Conservation (phyloP, 2,797 vertebrate species). For the Melanotaenia maccullochi region DNA sequence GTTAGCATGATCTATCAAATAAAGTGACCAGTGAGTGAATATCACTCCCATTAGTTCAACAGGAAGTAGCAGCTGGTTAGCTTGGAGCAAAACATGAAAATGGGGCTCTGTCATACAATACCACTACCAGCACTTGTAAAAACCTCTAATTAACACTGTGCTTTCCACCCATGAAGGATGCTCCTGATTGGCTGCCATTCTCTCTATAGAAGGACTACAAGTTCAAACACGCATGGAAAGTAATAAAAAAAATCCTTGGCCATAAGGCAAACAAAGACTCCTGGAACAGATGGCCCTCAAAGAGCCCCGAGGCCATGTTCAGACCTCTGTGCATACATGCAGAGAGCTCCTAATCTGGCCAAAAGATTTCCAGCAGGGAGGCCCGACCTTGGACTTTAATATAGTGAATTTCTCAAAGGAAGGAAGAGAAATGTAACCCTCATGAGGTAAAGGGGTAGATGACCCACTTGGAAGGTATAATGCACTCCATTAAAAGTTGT, state of each 20-base stretch:
- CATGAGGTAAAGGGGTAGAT: background rate
- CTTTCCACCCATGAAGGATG: background rate
- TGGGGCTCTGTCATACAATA: background rate
- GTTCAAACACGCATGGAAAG: constrained; percentile 1
- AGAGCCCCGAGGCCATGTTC: background rate
- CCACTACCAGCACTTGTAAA: background rate
- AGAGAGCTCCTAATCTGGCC: background rate
- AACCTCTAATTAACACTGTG: background rate
- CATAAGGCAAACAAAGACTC: background rate
- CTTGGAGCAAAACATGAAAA: constrained; percentile 6
- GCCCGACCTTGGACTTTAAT: background rate
- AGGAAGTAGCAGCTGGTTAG: constrained; percentile 1
- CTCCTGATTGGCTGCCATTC: background rate
- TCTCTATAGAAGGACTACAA: background rate
- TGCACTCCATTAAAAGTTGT: background rate
- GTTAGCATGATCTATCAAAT: background rate
- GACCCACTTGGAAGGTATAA: background rate
- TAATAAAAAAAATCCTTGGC: background rate
- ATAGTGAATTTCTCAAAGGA: background rate
- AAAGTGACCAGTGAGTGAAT: background rate
- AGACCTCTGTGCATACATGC: background rate
- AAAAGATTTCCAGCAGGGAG: background rate
- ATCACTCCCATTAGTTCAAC: background rate
- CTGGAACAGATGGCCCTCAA: background rate
- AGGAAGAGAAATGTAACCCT: background rate